Conservation (phyloP, 2,113 vertebrate genomes). For the pig (Sus scrofa) region T2T-Sscrofa CM000821.6:55134501-55135000, state of each 20-base stretch:
- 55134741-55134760: too few relatives aligned
- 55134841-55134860: too few relatives aligned
- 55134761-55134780: too few relatives aligned
- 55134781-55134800: too few relatives aligned
- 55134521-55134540: background rate
- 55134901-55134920: too few relatives aligned
- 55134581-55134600: background rate
- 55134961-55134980: background rate
- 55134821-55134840: too few relatives aligned
- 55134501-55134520: background rate
- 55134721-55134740: too few relatives aligned
- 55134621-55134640: constrained; percentile 43
- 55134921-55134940: too few relatives aligned
- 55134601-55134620: constrained; percentile 23
- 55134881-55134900: too few relatives aligned
- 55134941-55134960: too few relatives aligned
- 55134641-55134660: constrained; percentile 16
- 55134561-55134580: background rate
- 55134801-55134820: too few relatives aligned
- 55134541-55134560: constrained; percentile 24
- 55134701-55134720: background rate
- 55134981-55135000: background rate
- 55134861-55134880: too few relatives aligned
- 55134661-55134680: background rate
- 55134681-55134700: background rate